Base-by-base conservation (phyloP, 2,113 vertebrate genomes). In the Centropus unirufus region DNA sequence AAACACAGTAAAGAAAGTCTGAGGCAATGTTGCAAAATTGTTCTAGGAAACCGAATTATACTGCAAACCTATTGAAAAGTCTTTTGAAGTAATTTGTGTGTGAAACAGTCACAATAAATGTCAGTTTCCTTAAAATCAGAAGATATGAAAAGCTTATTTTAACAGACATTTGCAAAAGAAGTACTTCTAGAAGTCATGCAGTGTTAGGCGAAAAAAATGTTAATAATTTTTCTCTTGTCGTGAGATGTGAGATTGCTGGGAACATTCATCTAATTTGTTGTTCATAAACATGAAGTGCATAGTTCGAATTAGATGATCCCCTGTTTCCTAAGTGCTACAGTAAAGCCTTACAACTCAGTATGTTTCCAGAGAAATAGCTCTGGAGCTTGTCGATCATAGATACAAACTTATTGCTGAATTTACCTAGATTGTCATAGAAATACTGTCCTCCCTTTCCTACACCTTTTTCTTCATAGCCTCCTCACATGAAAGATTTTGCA, bases 61-160 rank as follows among this genome's bases (percentile, higher is more conserved):
- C 54, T 80, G 27, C 22, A 86, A 80, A 69, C 36, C 29, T 51
- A 58, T 84, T 86, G 59, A 91, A 87, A 93, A 93, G 30, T 74
- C 30, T 95, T 95, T 95, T 77, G 46, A 89, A 90, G 19, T 92
- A 86, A 87, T 90, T 70, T 86, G 7, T 94, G 32, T 96, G 55
- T 40, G 95, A 95, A 94, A 51, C 20, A 72, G n/a, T 77, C 44
- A 82, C 89, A 32, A 72, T 59, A 91, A 89, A 73, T 85, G 12
- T 82, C 34, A 17, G 5, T 89, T 93, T 42, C 46, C 20, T 92
- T 94, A 83, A 89, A 95, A 84, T 52, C 55, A 93, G 40, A n/a
- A 85, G 49, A 55, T 34, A 55, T n/a, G 8, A 83, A 92, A 92
- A 74, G 1, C 16, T 91, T 80, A 47, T 80, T 93, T 97, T 83